Base-by-base conservation (phyloP, 2,797 vertebrate species). In the Saguinus oedipus region DNA sequence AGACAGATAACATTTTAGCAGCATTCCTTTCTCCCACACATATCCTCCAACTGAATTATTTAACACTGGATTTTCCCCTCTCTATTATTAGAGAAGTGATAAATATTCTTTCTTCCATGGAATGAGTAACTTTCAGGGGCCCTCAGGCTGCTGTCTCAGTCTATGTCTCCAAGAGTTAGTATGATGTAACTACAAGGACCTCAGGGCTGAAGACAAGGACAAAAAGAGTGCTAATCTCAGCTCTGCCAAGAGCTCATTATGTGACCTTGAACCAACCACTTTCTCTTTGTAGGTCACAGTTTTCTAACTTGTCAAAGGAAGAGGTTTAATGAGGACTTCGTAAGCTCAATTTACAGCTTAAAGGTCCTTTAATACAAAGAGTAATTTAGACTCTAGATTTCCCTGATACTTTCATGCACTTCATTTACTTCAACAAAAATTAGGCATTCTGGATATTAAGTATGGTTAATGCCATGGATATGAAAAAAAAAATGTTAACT, bases 351-450 rank as follows among this genome's bases (percentile, higher is more conserved):
- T 94, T 87, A 89, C 1, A 88, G 11, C 7, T 72, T 61, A 92
- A 36, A 91, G 0, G 1, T 46, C 44, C 17, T 50, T 88, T 79
- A 94, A 89, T 81, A 76, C 36, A 90, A 88, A 90, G 64, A 59
- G 9, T 79, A 82, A 95, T 90, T 53, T 85, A 30, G 9, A 26
- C 8, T 78, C 36, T 61, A 70, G 22, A 74, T 59, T 81, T 72
- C 19, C 36, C 39, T 59, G 13, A 81, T 55, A 80, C 20, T 95
- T 85, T 83, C 26, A 87, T 70, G 4, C 9, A 88, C 19, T 2
- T 78, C 20, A 74, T 85, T 94, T 90, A 78, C 50, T 94, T 53
- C 53, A 91, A 88, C 17, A 79, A 81, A 88, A 24, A 79, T 17
- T 88, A 61, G 46, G 59, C 2, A 86, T 92, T 92, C 76, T 94